Percentiles rank a stretch among this genome's conserved stretches.
Conservation (phyloP, 2,797 vertebrate species). For the Bovichtus variegatus region DNA sequence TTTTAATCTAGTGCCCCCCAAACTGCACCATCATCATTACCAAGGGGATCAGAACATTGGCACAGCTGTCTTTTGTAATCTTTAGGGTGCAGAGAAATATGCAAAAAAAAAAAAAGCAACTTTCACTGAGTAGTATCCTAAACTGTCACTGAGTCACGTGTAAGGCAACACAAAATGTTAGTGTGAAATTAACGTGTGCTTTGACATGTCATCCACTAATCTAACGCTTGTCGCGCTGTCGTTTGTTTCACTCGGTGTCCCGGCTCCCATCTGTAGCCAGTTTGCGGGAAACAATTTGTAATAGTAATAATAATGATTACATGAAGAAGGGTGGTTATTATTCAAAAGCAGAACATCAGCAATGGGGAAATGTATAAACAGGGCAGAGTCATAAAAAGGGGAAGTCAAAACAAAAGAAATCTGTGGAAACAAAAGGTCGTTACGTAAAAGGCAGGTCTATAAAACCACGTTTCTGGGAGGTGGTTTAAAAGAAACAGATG, state of each 20-base stretch:
- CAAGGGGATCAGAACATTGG: conserved; percentile 27
- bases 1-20: conserved; percentile 62
- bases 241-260: conserved; percentile 35
- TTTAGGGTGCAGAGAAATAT: conserved; percentile 36
- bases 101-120: conserved; percentile 2
- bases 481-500: conserved; percentile 8
- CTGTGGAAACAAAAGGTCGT: conserved; percentile 15
- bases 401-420: conserved; percentile 26
- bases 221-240: conserved; percentile 13
- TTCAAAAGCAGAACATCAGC: conserved; percentile 26
- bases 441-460: not conserved
- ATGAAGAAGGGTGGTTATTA: not conserved
- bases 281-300: conserved; percentile 20
- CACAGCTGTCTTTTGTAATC: conserved; percentile 61
- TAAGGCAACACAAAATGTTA: conserved; percentile 33
- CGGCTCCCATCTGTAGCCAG: conserved; percentile 40
- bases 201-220: conserved; percentile 31
- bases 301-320: not conserved
- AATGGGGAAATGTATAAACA: not conserved
- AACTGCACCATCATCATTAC: conserved; percentile 56
- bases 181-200: conserved; percentile 43
- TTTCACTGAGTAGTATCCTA: conserved; percentile 13
- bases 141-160: conserved; percentile 49
- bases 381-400: conserved; percentile 10
- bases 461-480: conserved; percentile 14